Conservation (phyloP, 2,113 vertebrate genomes). For the Calyptomena viridis region DNA sequence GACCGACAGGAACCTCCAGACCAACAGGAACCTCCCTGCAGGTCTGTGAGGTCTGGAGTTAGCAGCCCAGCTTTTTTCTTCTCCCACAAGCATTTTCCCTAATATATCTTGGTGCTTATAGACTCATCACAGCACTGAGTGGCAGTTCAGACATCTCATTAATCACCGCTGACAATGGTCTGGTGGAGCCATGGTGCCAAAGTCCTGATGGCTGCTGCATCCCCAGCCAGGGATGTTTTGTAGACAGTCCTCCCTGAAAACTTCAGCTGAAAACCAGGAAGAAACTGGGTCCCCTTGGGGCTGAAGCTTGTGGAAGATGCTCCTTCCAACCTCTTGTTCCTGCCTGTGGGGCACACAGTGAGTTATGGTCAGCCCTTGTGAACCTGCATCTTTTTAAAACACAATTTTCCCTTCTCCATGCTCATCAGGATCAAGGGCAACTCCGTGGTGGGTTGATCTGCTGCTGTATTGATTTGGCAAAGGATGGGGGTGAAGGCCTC, state of each 20-base stretch:
- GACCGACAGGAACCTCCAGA: background rate
- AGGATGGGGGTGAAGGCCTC: background rate
- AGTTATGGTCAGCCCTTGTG: background rate
- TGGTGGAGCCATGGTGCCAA: fast-evolving
- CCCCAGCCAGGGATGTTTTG: background rate
- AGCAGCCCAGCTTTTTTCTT: background rate
- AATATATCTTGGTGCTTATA: background rate
- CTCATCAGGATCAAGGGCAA: background rate
- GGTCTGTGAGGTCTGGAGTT: background rate
- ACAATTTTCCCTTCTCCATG: background rate
- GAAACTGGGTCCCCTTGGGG: fast-evolving
- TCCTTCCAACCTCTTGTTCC: background rate
- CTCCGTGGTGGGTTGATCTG: background rate
- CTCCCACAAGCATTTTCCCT: background rate
- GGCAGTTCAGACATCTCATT: background rate
- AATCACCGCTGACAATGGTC: fast-evolving
- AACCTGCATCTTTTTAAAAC: background rate
- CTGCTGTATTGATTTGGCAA: background rate
- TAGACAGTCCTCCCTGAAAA: background rate
- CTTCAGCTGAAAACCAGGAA: background rate
- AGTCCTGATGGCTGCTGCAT: fast-evolving
- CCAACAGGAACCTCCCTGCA: background rate
- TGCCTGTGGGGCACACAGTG: fast-evolving
- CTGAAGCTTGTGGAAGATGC: fast-evolving
- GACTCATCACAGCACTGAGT: fast-evolving